These are phyloP conservation scores for Stomatorhinus walkeri DNA, from an alignment of 2,797 vertebrate species.

Conservation along the genomic window DNA sequence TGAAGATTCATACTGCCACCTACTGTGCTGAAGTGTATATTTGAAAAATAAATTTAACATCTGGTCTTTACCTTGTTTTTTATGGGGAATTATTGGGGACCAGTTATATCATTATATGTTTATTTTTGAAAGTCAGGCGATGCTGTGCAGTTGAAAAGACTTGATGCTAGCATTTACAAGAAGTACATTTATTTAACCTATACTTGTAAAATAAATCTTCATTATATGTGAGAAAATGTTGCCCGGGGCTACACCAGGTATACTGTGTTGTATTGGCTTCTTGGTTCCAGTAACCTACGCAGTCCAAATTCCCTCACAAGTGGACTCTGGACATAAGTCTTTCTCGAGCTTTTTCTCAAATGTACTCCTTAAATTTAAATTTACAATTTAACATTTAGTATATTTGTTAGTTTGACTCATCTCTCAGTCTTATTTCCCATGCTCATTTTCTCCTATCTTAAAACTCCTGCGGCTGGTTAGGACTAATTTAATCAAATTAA, in stretches of 20 bases:
- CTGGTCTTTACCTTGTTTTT: background rate
- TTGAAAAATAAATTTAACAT: background rate
- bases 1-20: background rate
- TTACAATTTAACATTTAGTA: background rate
- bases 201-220: background rate
- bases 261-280: background rate
- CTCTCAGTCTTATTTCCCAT: background rate
- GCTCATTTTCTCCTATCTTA: background rate
- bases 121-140: background rate
- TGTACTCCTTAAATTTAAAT: background rate
- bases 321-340: background rate
- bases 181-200: background rate
- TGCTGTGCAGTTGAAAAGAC: background rate
- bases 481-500: background rate
- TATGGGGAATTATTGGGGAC: background rate
- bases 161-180: background rate
- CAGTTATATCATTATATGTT: background rate
- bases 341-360: background rate
- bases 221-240: background rate
- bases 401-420: background rate
- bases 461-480: background rate
- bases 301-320: background rate
- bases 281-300: background rate
- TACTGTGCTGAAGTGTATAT: background rate
- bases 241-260: background rate